phyloP scores from a whole-genome alignment of 2,797 vertebrate genomes.

The Melanotaenia pygmaea region DNA sequence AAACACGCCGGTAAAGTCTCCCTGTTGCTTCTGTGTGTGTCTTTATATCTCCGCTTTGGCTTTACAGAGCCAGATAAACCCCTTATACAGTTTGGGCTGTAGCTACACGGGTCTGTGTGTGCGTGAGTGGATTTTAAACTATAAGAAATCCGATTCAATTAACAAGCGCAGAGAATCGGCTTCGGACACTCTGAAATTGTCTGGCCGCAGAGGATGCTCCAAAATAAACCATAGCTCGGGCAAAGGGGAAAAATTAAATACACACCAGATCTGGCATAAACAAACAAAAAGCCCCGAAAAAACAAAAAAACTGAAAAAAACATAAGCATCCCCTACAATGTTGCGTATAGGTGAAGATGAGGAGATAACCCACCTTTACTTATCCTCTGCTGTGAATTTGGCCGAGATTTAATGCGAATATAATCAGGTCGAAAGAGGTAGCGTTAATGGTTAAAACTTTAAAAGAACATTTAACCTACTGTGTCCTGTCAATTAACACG shows the following conservation, averaged over 20 bases:
- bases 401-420: background rate
- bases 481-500: background rate
- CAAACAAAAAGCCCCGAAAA: background rate
- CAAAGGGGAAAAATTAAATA: background rate
- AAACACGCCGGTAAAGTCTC: slow-evolving; percentile 72
- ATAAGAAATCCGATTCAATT: slow-evolving; percentile 89
- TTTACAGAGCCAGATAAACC: slow-evolving; percentile 84
- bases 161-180: slow-evolving; percentile 86
- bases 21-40: slow-evolving; percentile 76
- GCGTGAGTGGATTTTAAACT: slow-evolving; percentile 84
- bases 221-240: slow-evolving; percentile 15
- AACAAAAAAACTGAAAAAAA: too few species aligned
- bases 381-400: background rate
- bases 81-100: slow-evolving; percentile 84
- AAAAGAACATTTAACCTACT: background rate
- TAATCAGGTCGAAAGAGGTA: too few species aligned
- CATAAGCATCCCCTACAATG: background rate
- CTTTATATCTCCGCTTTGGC: slow-evolving; percentile 85
- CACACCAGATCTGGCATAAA: background rate
- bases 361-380: background rate
- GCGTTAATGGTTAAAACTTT: background rate
- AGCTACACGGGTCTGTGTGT: slow-evolving; percentile 73
- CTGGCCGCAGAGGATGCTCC: slow-evolving; percentile 60
- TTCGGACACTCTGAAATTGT: slow-evolving; percentile 83
- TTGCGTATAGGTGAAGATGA: background rate